Base-by-base conservation (phyloP, 1,140 invertebrate genomes). In the Pygmarrhopalites habei region DNA sequence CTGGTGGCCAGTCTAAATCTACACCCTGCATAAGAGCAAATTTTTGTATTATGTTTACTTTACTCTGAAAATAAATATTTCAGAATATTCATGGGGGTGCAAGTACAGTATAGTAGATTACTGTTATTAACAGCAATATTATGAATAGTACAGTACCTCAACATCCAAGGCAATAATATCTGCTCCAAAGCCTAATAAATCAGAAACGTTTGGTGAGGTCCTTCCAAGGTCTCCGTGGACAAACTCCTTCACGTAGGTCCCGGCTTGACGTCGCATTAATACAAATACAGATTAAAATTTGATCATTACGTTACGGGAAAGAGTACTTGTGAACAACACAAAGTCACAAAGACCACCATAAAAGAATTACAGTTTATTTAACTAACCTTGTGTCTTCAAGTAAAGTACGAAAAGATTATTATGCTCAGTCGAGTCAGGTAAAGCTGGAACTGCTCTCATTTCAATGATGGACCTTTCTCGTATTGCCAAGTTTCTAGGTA, bases 221-320 rank as follows among this genome's bases (percentile, higher is more conserved):
- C 94, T 79, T 17, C 89, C 87, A 74, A 96, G 89, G 78, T 98
- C 95, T 1, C 94, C 90, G 78, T 98, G 92, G 19, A 95, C 86
- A 80, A 97, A 93, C 79, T 98, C 95, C 78, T 98, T 98, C 0
- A 98, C 84, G 74, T 98, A 98, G 1, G 92, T 96, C 43, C 94
- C 95, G 43, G 94, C 93, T n/a, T n/a, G n/a, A n/a, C n/a, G n/a
- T n/a, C n/a, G n/a, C n/a, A n/a, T n/a, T n/a, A n/a, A n/a, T n/a
- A n/a, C n/a, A n/a, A n/a, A n/a, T n/a, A n/a, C n/a, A n/a, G n/a
- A n/a, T n/a, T n/a, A n/a, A n/a, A n/a, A n/a, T n/a, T n/a, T n/a
- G n/a, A n/a, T n/a, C n/a, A n/a, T n/a, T n/a, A n/a, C n/a, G n/a
- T n/a, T n/a, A n/a, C n/a, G n/a, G n/a, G n/a, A n/a, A n/a, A n/a